These are phyloP conservation scores for Lampris incognitus DNA, from an alignment of 2,113 vertebrate species.

Conservation along the genomic window DNA sequence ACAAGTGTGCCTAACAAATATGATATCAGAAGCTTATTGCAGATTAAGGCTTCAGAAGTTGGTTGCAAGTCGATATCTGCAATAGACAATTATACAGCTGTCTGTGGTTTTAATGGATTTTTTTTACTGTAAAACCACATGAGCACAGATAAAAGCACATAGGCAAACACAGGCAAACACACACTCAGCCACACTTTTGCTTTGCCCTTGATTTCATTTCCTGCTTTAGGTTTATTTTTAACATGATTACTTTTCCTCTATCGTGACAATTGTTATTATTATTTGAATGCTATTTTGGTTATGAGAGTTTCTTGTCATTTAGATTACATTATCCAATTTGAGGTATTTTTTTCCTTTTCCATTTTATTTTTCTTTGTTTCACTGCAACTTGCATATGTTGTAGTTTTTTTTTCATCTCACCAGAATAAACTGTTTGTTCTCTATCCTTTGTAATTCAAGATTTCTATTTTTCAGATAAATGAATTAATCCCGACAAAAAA, in stretches of 20 bases:
- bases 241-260: conserved; percentile 17
- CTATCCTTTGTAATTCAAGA: too few relatives aligned
- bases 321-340: too few relatives aligned
- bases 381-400: too few relatives aligned
- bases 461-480: too few relatives aligned
- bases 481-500: background rate
- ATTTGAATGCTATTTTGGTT: background rate
- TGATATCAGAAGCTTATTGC: conserved; percentile 12
- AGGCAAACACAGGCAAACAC: background rate
- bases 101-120: background rate
- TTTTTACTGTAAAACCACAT: background rate
- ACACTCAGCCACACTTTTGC: conserved; percentile 3
- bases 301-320: too few relatives aligned
- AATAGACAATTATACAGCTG: background rate
- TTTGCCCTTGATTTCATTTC: background rate
- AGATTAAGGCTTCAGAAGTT: conserved; percentile 1
- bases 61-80: conserved; percentile 20
- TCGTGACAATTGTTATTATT: background rate
- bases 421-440: too few relatives aligned
- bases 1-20: conserved; percentile 40
- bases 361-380: too few relatives aligned
- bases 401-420: too few relatives aligned
- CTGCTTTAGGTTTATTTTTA: conserved; percentile 29
- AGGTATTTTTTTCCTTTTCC: too few relatives aligned
- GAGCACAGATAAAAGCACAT: too few relatives aligned